Evolutionary conservation across 1,140 invertebrate genomes (phyloP).

Genomic region (Proctacanthus coquilletti): DNA sequence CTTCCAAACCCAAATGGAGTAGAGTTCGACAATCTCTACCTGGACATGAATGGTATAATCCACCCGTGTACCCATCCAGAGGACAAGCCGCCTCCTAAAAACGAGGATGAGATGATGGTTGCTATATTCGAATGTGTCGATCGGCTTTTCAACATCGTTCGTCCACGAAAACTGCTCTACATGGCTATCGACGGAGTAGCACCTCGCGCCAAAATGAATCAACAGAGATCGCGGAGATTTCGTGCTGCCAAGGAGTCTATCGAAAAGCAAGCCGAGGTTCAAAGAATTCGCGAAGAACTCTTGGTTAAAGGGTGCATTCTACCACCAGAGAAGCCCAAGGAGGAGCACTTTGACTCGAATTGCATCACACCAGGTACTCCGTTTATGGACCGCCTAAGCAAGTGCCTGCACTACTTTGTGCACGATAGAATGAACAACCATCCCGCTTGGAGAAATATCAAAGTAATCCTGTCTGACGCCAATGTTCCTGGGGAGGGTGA

Average conservation of each 20-base stretch:
- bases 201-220: conserved; percentile 98
- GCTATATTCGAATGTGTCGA: conserved; percentile 99
- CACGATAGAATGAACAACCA: conserved; percentile 88
- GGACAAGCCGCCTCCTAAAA: conserved; percentile 88
- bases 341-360: conserved; percentile 94
- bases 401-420: conserved; percentile 92
- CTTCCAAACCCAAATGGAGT: conserved; percentile 91
- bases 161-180: conserved; percentile 88
- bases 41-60: conserved; percentile 99
- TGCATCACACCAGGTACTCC: conserved; percentile 98
- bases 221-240: conserved; percentile 92
- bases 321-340: conserved; percentile 81
- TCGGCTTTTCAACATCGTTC: conserved; percentile 83
- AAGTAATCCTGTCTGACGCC: conserved; percentile 94
- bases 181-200: conserved; percentile 99
- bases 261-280: conserved; percentile 81
- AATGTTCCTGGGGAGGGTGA: conserved; percentile 98
- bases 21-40: conserved; percentile 97
- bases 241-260: conserved; percentile 87
- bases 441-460: conserved; percentile 88
- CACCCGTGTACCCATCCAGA: conserved; percentile 99
- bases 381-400: conserved; percentile 91
- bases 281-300: conserved; percentile 60
- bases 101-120: conserved; percentile 99
- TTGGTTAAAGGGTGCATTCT: conserved; percentile 52